Percentiles rank a stretch among this genome's conserved stretches.
phyloP scores from a whole-genome alignment of 2,113 vertebrate genomes.

The Neofelis nebulosa region DNA sequence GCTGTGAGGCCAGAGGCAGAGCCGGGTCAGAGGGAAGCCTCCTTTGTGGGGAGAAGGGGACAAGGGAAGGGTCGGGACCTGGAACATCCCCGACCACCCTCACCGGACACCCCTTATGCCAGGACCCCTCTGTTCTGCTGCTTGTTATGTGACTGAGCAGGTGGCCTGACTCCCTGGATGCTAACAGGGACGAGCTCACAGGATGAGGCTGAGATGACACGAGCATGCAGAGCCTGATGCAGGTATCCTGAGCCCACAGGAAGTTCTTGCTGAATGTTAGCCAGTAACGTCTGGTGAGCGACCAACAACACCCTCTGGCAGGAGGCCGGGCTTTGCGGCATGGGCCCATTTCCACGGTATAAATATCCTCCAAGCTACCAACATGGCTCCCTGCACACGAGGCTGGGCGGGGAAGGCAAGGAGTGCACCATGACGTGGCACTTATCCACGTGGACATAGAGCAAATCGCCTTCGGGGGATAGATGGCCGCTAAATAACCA shows the following conservation, averaged over 20 bases:
- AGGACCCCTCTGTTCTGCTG: background rate
- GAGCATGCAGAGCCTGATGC: fast-evolving
- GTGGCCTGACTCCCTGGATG: background rate
- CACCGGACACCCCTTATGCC: background rate
- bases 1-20: background rate
- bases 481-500: too few species aligned
- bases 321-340: background rate
- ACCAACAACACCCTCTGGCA: fast-evolving
- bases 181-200: background rate
- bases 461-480: background rate
- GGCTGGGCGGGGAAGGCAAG: background rate
- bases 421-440: fast-evolving
- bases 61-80: background rate
- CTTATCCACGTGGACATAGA: too few species aligned
- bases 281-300: fast-evolving
- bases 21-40: background rate
- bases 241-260: fast-evolving
- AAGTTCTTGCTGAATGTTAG: background rate
- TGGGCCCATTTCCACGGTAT: background rate
- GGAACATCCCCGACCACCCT: background rate
- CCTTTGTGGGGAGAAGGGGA: background rate
- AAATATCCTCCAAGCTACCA: background rate
- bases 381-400: background rate
- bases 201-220: fast-evolving
- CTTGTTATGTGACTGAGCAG: background rate